Evolutionary conservation across 2,797 vertebrate genomes (phyloP).

Genomic region (Pangasius sanitwongsei): DNA sequence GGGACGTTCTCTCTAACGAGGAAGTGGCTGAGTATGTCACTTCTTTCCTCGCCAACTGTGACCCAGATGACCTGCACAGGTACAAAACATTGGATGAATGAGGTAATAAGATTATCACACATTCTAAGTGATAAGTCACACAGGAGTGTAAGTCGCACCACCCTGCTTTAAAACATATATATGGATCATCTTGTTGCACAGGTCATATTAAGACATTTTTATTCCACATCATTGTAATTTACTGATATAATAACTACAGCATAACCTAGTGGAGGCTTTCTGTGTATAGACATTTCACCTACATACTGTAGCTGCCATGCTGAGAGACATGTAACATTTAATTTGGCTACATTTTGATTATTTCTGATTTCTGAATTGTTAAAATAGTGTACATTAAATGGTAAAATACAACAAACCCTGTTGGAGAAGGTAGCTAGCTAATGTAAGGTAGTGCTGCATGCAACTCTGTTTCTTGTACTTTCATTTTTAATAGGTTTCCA

Average conservation of each 20-base stretch:
- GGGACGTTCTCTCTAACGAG: conserved; percentile 87
- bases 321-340: neutral
- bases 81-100: neutral
- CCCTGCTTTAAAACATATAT: neutral
- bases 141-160: neutral
- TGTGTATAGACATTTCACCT: neutral
- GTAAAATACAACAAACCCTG: neutral
- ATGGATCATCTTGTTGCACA: neutral
- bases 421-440: neutral
- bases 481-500: neutral
- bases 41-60: conserved; percentile 85
- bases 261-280: neutral
- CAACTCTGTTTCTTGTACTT: neutral
- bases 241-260: neutral
- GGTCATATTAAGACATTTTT: neutral
- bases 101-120: neutral
- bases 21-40: conserved; percentile 83
- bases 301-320: neutral
- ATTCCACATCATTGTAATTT: neutral
- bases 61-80: conserved; percentile 85
- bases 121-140: neutral
- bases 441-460: neutral
- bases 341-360: neutral
- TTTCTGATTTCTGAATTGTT: neutral
- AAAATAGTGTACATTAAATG: neutral